These are phyloP conservation scores for Cephus runcator DNA, from an alignment of 2,888 invertebrate genomes.

Conservation along the genomic window DNA sequence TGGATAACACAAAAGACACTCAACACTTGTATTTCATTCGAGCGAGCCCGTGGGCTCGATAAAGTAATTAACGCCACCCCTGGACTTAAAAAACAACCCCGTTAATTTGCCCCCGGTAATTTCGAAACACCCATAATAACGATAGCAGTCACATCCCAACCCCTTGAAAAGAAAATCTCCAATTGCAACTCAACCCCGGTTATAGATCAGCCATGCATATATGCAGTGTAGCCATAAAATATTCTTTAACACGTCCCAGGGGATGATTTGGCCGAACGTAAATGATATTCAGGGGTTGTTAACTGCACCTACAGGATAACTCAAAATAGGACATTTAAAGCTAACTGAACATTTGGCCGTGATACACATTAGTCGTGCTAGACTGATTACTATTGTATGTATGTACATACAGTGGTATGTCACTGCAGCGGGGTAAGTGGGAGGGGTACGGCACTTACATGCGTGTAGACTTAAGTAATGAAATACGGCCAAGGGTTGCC, in stretches of 20 bases:
- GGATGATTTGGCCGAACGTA: slow-evolving; percentile 16
- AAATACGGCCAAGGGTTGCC: slow-evolving; percentile 36
- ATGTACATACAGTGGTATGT: not conserved
- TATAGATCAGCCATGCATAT: not conserved
- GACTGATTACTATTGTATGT: slow-evolving; percentile 41
- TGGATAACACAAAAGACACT: not conserved
- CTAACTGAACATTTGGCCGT: slow-evolving; percentile 58
- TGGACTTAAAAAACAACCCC: not conserved
- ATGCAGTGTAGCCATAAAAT: slow-evolving; percentile 27
- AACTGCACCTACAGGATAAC: slow-evolving; percentile 32
- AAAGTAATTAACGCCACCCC: not conserved
- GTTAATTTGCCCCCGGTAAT: not conserved
- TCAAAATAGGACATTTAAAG: slow-evolving; percentile 47
- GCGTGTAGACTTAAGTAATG: slow-evolving; percentile 50
- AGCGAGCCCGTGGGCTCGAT: not conserved
- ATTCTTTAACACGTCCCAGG: slow-evolving; percentile 45
- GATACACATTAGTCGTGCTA: slow-evolving; percentile 59
- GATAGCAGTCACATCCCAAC: not conserved
- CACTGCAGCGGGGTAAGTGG: not conserved
- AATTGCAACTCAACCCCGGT: not conserved
- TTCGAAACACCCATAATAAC: not conserved
- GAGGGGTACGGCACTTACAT: not conserved
- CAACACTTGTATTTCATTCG: not conserved
- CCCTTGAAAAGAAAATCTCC: not conserved
- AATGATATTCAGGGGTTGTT: slow-evolving; percentile 36